These are phyloP conservation scores for Tiphia femorata DNA, from an alignment of 2,888 invertebrate genomes.

Conservation along the genomic window DNA sequence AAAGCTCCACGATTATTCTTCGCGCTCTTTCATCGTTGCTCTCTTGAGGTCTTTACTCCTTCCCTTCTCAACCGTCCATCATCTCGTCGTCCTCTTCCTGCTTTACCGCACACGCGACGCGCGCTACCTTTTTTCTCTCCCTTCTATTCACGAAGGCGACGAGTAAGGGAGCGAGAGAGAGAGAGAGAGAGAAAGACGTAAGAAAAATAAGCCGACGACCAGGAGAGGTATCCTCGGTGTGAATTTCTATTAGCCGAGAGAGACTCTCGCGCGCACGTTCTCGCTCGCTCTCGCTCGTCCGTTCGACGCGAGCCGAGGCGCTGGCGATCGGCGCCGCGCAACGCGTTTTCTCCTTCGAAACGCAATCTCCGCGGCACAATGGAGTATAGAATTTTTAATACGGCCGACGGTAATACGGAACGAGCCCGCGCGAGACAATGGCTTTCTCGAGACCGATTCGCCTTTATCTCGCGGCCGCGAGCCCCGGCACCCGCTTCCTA, in stretches of 20 bases:
- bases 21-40: too few species aligned
- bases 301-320: too few species aligned
- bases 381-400: slow-evolving; percentile 49
- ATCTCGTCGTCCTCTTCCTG: background rate
- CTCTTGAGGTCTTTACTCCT: background rate
- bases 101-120: background rate
- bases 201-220: too few species aligned
- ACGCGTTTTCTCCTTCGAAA: slow-evolving; percentile 33
- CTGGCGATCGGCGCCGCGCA: slow-evolving; percentile 1
- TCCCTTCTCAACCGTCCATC: background rate
- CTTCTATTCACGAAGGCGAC: background rate
- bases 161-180: background rate
- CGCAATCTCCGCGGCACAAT: slow-evolving; percentile 48
- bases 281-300: too few species aligned
- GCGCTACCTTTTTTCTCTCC: too few species aligned
- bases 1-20: background rate
- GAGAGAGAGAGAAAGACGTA: too few species aligned
- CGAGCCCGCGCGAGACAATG: slow-evolving; percentile 47
- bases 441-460: slow-evolving; percentile 47
- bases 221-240: too few species aligned
- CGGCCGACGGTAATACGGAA: slow-evolving; percentile 41
- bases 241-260: too few species aligned
- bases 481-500: slow-evolving; percentile 46
- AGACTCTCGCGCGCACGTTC: too few species aligned
- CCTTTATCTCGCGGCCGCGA: slow-evolving; percentile 55